Evolutionary conservation across 2,888 invertebrate genomes (phyloP).

Genomic region (Lithodes maja): DNA sequence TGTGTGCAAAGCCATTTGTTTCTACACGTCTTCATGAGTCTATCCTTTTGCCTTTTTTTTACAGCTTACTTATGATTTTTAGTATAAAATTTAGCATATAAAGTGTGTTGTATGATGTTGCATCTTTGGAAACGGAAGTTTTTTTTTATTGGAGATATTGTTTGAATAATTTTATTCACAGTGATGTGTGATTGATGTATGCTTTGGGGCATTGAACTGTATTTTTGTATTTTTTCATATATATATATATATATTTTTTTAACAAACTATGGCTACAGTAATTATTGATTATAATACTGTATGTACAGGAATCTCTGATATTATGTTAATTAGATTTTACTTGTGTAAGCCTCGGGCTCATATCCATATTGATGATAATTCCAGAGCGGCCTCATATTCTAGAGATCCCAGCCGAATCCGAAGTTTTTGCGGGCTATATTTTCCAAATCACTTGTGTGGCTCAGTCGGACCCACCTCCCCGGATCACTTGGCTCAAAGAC

Average conservation of each 20-base stretch:
- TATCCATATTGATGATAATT: slow-evolving; percentile 29
- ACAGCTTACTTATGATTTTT: too few relatives aligned
- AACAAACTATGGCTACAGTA: too few relatives aligned
- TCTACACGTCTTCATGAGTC: slow-evolving; percentile 35
- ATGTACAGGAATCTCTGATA: not conserved
- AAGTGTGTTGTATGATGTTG: too few relatives aligned
- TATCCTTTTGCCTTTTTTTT: slow-evolving; percentile 18
- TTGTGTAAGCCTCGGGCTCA: not conserved
- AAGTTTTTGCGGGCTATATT: slow-evolving; percentile 67
- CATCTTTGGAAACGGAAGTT: too few relatives aligned
- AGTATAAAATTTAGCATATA: too few relatives aligned
- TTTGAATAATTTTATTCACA: too few relatives aligned
- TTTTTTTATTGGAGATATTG: too few relatives aligned
- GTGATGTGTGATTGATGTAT: too few relatives aligned
- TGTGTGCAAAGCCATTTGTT: not conserved
- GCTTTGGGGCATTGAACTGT: too few relatives aligned
- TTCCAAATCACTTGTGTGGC: slow-evolving; percentile 70
- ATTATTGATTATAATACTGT: not conserved
- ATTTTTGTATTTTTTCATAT: too few relatives aligned
- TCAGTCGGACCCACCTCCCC: slow-evolving; percentile 61
- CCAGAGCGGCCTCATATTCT: slow-evolving; percentile 69
- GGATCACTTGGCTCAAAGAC: slow-evolving; percentile 68
- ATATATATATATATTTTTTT: not conserved
- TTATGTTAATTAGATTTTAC: not conserved
- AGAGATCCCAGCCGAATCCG: slow-evolving; percentile 55